Evolutionary conservation across 2,113 vertebrate genomes (phyloP).

Genomic region (Leptocoma aspasia): DNA sequence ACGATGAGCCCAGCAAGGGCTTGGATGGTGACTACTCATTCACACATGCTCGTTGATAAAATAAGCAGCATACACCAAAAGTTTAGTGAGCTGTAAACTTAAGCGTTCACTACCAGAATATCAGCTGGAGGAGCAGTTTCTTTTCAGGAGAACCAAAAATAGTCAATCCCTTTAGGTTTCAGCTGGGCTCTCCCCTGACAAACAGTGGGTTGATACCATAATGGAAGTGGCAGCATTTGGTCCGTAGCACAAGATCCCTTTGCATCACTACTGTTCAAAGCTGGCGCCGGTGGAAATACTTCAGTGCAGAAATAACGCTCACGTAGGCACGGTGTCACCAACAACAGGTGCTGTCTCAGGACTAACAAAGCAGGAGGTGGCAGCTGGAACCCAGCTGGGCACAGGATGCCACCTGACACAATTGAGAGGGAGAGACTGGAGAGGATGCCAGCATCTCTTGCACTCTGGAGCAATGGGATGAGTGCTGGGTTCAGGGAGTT

Average conservation of each 20-base stretch:
- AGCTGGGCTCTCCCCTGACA: constrained; percentile 8
- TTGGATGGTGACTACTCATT: constrained; percentile 44
- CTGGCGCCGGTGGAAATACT: not conserved
- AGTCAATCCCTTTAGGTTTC: constrained; percentile 37
- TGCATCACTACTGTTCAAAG: constrained; percentile 14
- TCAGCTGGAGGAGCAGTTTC: constrained; percentile 38
- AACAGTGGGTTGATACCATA: not conserved
- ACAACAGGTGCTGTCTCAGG: not conserved
- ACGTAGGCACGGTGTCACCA: not conserved
- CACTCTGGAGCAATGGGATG: not conserved
- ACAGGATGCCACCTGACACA: not conserved
- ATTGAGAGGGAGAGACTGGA: not conserved
- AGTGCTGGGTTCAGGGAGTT: not conserved
- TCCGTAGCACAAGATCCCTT: constrained; percentile 3
- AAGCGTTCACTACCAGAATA: constrained; percentile 31
- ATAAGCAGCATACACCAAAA: constrained; percentile 46
- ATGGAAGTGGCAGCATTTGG: constrained; percentile 56
- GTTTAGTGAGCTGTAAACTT: constrained; percentile 54
- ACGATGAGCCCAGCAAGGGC: constrained; percentile 36
- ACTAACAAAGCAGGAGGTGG: not conserved
- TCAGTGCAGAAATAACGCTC: not conserved
- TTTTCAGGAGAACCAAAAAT: constrained; percentile 18
- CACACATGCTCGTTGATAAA: constrained; percentile 50
- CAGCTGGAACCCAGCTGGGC: not conserved
- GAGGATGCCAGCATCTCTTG: not conserved